Conservation (phyloP, 2,797 vertebrate species). For the Scarus forsteni region DNA sequence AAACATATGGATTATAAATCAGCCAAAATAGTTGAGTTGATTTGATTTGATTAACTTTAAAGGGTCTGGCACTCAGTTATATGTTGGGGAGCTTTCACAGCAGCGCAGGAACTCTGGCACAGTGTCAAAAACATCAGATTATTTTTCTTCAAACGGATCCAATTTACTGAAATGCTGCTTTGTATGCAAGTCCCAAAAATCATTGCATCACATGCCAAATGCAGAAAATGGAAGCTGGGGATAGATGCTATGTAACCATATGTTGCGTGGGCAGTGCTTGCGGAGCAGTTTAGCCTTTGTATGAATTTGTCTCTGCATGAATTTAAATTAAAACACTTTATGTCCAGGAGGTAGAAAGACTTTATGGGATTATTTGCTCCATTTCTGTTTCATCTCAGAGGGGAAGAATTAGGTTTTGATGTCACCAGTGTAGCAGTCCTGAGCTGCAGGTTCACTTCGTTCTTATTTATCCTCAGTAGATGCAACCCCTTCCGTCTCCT, state of each 20-base stretch:
- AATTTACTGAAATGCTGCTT: neutral
- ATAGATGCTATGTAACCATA: neutral
- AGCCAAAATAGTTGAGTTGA: neutral
- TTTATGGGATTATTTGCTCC: neutral
- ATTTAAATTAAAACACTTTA: neutral
- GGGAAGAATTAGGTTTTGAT: constrained; percentile 27
- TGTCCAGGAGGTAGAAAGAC: neutral
- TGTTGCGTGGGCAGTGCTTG: neutral
- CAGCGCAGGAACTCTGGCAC: neutral
- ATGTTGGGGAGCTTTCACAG: constrained; percentile 2
- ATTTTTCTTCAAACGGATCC: constrained; percentile 4
- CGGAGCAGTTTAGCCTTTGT: neutral
- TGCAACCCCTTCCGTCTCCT: constrained; percentile 47
- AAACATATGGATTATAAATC: neutral
- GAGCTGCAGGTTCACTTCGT: constrained; percentile 40
- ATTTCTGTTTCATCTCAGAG: constrained; percentile 21
- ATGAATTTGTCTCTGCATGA: neutral
- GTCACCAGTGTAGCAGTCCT: constrained; percentile 27
- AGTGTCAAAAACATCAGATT: neutral
- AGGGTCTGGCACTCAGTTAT: neutral
- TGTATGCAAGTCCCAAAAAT: neutral
- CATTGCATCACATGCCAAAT: neutral
- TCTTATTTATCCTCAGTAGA: constrained; percentile 34
- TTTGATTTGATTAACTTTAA: constrained; percentile 9
- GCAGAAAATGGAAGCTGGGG: constrained; percentile 1